Base-by-base conservation (phyloP, 2,797 vertebrate genomes). In the Hypotaenidia philippensis region DNA sequence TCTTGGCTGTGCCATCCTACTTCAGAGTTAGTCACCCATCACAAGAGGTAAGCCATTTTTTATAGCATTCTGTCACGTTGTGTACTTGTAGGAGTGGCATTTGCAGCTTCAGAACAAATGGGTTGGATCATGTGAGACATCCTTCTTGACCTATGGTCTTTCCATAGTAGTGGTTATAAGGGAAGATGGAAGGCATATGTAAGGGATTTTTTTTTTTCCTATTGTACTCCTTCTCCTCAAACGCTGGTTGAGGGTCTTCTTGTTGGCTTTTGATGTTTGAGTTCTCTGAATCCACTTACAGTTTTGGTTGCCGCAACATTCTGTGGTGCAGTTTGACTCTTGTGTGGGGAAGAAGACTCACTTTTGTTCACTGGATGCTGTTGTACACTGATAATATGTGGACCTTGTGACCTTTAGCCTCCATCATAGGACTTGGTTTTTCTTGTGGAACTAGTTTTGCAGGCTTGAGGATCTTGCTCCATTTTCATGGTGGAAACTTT, bases 11-110 rank as follows among this genome's bases (percentile, higher is more conserved):
- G 91, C 85, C 55, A 91, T 82, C 90, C 83, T 93, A 72, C 94
- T 95, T 97, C 47, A 63, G 47, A 81, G 90, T 93, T 96, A 94
- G 94, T 96, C 94, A 94, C 70, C 83, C 88, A 87, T 95, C 88
- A 90, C 76, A 88, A 94, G 95, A 95, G 83, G 87, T 90, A 88
- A 95, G 70, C 74, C 47, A 9, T 55, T 88, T 95, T 83, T 94
- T 91, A 90, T 91, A 90, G 85, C 82, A 47, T 63, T 94, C 57
- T 83, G 55, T 95, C 91, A 94, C 61, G 13, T 38, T 87, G 41
- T 75, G 45, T 55, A 40, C 83, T 91, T 47, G 27, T 61, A 86
- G 61, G 89, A 94, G 74, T 57, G 79, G 79, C 65, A 15, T 94
- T 88, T 91, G 50, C 93, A 71, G 53, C 70, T 88, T 81, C 47